Evolutionary conservation across 2,888 invertebrate genomes (phyloP).

Genomic region (Uropetala carovei): DNA sequence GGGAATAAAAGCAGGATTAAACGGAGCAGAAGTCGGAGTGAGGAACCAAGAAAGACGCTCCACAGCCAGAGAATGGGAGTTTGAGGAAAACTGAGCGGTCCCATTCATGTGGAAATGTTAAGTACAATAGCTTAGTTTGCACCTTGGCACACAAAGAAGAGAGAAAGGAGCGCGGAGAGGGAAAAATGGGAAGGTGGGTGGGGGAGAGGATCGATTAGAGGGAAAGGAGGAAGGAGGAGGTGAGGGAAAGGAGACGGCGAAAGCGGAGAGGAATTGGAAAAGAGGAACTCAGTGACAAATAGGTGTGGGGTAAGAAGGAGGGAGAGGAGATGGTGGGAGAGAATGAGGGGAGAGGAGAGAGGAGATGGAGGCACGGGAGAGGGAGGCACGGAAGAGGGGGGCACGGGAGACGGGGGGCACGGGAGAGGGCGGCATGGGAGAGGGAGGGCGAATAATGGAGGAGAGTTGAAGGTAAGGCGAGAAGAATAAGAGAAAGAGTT

Average conservation of each 20-base stretch:
- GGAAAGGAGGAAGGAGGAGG: neutral
- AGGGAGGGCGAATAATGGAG: neutral
- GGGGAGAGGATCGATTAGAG: neutral
- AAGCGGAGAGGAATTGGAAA: neutral
- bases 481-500: neutral
- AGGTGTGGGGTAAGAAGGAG: neutral
- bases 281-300: neutral
- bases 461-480: neutral
- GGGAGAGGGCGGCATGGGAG: neutral
- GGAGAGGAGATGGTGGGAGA: neutral
- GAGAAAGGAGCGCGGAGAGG: neutral
- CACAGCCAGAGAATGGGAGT: neutral
- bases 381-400: neutral
- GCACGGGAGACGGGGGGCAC: neutral
- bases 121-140: conserved; percentile 25
- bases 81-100: conserved; percentile 6
- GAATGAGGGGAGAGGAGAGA: neutral
- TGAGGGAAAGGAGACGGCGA: neutral
- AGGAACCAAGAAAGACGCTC: neutral
- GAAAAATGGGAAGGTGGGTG: neutral
- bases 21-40: conserved; percentile 4
- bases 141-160: neutral
- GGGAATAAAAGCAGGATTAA: conserved; percentile 4
- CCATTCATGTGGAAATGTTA: conserved; percentile 29
- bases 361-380: neutral